Percentiles rank a stretch among this genome's conserved stretches.
These are phyloP conservation scores for Tachysurus vachellii DNA, from an alignment of 2,113 vertebrate genomes.

Conservation along the genomic window DNA sequence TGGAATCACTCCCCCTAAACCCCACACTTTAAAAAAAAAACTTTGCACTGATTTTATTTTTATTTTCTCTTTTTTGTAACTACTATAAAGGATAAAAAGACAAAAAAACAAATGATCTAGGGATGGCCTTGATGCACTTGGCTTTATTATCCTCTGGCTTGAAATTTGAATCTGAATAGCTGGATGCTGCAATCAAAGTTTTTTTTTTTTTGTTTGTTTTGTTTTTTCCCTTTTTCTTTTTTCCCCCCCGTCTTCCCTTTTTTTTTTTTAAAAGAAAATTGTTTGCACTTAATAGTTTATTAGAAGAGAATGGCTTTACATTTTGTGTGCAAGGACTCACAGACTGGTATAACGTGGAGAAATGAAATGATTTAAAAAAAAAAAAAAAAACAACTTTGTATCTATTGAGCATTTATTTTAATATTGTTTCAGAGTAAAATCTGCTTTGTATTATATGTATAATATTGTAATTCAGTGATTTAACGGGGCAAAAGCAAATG, in stretches of 20 bases:
- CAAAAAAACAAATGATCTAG: conserved; percentile 59
- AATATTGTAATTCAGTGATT: conserved; percentile 79
- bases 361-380: conserved; percentile 66
- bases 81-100: conserved; percentile 69
- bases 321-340: conserved; percentile 74
- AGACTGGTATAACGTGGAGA: conserved; percentile 77
- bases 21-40: conserved; percentile 70
- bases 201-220: neutral
- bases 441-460: conserved; percentile 85
- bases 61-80: conserved; percentile 66
- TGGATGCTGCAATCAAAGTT: conserved; percentile 84
- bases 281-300: conserved; percentile 92
- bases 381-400: conserved; percentile 71
- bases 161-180: conserved; percentile 82
- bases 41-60: conserved; percentile 88
- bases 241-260: neutral
- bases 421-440: conserved; percentile 85
- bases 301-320: conserved; percentile 84
- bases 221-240: conserved; percentile 8
- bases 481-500: conserved; percentile 75
- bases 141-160: conserved; percentile 78
- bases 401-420: conserved; percentile 94
- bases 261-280: conserved; percentile 71
- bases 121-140: conserved; percentile 77
- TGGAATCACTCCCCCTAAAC: conserved; percentile 70